Evolutionary conservation across 2,113 vertebrate genomes (phyloP), one percentile per base, ranked within the genome.

Genomic region (Coregonus clupeaformis): DNA sequence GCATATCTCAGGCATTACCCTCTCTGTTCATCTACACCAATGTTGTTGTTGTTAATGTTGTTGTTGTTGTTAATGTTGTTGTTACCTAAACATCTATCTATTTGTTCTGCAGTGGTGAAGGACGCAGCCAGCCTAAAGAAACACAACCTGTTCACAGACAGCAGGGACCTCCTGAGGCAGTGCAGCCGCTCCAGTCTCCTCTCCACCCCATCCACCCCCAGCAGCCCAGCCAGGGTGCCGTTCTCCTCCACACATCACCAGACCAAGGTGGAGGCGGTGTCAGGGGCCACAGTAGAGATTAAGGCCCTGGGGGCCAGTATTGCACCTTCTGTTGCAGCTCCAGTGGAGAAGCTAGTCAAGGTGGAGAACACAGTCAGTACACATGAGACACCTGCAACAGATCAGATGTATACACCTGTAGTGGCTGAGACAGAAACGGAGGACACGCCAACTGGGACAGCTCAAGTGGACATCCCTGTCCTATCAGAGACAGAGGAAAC

Each of bases 91-190:
- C 49, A 1, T 52, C n/a, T 9, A 9, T 42, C 57, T 68, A 32
- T 36, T 9, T 30, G 49, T 72, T 65, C 52, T 69, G 27, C 87
- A 98, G 97, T 97, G 91, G 95, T 98, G 87, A 95, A 95, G 73
- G 96, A 98, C 77, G 97, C 96, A 0, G 94, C 94, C 0, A 69
- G 89, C 74, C 85, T 95, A 88, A 94, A 95, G 91, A 98, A 96
- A 80, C 94, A 95, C 89, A 96, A 97, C 90, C 91, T 98, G 72
- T 92, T 95, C 81, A 93, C 93, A 45, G 96, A 98, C 68, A 94
- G 92, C 78, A 72, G 92, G 71, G 92, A 91, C 47, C 77, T 91
- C 25, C 89, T 94, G 74, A 97, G 95, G 0, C 90, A 94, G 79
- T 96, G 93, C 85, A 96, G 95, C 79, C 84, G 94, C 80, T 93